Conservation (phyloP, 2,888 invertebrate species). For the Spilosoma lubricipeda region DNA sequence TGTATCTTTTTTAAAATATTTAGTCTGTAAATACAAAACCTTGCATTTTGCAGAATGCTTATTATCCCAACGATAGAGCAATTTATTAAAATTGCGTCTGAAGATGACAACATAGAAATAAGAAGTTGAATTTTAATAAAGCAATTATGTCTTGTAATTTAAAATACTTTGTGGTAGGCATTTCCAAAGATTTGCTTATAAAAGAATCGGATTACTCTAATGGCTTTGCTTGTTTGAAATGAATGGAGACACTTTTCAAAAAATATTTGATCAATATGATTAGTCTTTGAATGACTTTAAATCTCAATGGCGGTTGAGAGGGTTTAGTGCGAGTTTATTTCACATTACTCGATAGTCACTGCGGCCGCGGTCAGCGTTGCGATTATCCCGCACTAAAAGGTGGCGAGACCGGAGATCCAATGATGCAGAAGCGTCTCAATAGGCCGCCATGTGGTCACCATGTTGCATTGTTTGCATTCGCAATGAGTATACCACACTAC, state of each 20-base stretch:
- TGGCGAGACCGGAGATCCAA: no score
- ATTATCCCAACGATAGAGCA: background rate
- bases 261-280: background rate
- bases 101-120: background rate
- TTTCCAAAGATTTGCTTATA: background rate
- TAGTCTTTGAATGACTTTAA: background rate
- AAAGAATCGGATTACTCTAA: background rate
- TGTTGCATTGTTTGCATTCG: no score
- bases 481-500: no score
- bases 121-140: background rate
- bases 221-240: background rate
- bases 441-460: no score
- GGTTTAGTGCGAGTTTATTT: background rate
- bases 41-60: background rate
- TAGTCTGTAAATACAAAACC: background rate
- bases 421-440: no score
- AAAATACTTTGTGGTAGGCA: background rate
- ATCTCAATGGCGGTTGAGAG: slow-evolving; percentile 38
- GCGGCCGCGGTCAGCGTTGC: background rate
- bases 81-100: background rate
- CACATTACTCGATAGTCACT: background rate
- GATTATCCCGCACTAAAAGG: background rate
- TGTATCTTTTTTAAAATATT: background rate
- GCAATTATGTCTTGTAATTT: background rate
- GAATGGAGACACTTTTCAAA: background rate